Evolutionary conservation across 2,797 vertebrate species (phyloP).

Genomic region (Taeniopygia guttata): DNA sequence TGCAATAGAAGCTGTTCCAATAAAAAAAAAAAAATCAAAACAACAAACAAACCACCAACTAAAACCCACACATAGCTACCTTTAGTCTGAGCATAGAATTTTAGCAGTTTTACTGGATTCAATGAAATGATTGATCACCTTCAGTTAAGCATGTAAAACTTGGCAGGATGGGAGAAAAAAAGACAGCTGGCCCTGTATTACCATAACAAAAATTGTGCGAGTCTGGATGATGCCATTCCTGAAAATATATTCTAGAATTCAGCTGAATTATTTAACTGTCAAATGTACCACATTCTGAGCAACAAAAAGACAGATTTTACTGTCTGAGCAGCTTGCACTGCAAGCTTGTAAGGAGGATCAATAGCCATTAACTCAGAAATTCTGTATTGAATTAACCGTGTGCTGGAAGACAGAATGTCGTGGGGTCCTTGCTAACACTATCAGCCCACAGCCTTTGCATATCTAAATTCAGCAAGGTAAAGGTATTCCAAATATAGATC

Average conservation of each 20-base stretch:
- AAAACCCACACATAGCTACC: neutral
- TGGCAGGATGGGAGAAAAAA: neutral
- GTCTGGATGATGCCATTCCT: neutral
- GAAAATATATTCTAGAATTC: neutral
- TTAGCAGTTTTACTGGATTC: neutral
- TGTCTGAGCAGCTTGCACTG: neutral
- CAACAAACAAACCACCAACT: neutral
- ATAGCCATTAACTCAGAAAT: neutral
- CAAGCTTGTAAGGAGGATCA: neutral
- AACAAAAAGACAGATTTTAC: neutral
- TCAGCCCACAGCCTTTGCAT: neutral
- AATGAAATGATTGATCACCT: neutral
- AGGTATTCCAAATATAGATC: neutral
- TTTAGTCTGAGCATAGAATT: neutral
- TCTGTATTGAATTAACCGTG: neutral
- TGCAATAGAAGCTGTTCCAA: neutral
- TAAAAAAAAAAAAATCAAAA: neutral
- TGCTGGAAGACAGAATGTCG: neutral
- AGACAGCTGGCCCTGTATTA: neutral
- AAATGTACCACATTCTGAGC: neutral
- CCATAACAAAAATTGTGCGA: neutral
- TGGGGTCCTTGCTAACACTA: neutral
- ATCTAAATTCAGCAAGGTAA: conserved; percentile 18
- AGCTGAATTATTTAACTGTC: neutral
- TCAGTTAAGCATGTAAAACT: neutral